Evolutionary conservation across 2,888 invertebrate species (phyloP), one percentile per base, ranked within the genome.

Genomic region (Tachina lurida): DNA sequence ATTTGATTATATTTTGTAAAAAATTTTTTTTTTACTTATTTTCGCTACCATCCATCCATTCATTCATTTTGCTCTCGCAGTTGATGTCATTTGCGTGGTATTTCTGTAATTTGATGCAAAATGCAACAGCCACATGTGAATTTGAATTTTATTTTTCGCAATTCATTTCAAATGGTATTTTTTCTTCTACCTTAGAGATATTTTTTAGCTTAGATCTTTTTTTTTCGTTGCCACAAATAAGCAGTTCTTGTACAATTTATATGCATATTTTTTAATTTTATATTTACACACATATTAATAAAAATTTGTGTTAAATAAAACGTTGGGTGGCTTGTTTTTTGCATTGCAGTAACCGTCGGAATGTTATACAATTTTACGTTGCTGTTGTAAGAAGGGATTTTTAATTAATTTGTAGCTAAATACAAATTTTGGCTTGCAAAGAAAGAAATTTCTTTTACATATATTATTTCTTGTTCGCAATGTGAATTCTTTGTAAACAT

Each of bases 51-150:
- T 60, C 49, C 58, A 78, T 63, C 43, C 71, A 73, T 63, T 22
- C 52, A 70, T 31, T 52, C 68, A 52, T 78, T n/a, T 58, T 60
- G 63, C 60, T 62, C 60, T 76, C 43, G 22, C 77, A 73, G 65
- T 78, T 65, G 60, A 73, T 78, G 77, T 73, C 83, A 83, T 60
- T 78, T 83, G 73, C 73, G 77, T 73, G 76, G 63, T 70, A 78
- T 83, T 67, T 83, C 60, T 60, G 71, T 78, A 83, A 83, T 83
- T 83, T 77, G 67, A 78, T 83, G 77, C 77, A 78, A 73, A 83
- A 78, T 83, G 77, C 71, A 77, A 77, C 71, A 83, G 77, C 77
- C 83, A 67, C 77, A 83, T 73, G 77, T 67, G 83, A 78, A 83
- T 78, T 78, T 83, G 60, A 77, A 78, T 73, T 77, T 76, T 63